Conservation (phyloP, 2,888 invertebrate species). For the Serripes groenlandicus region DNA sequence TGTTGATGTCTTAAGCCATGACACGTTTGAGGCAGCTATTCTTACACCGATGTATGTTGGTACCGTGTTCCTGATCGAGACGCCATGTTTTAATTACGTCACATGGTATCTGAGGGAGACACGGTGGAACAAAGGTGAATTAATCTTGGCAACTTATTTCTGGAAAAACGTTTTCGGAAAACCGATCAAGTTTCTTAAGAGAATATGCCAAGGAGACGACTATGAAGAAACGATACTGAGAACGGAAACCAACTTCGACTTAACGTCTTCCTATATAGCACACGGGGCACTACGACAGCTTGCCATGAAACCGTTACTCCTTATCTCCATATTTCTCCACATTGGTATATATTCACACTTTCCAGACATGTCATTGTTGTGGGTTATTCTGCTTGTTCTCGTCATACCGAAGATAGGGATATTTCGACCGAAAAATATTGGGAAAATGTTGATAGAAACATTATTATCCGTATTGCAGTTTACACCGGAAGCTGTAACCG, state of each 20-base stretch:
- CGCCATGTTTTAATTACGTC: slow-evolving; percentile 79
- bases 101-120: slow-evolving; percentile 81
- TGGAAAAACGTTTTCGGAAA: slow-evolving; percentile 76
- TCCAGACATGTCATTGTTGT: slow-evolving; percentile 72
- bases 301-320: slow-evolving; percentile 79
- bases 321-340: slow-evolving; percentile 77
- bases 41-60: slow-evolving; percentile 77
- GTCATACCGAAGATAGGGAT: slow-evolving; percentile 80
- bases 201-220: slow-evolving; percentile 70
- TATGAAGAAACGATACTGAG: slow-evolving; percentile 76
- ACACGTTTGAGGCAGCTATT: slow-evolving; percentile 81
- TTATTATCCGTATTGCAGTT: slow-evolving; percentile 79
- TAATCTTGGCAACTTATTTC: slow-evolving; percentile 79
- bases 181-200: slow-evolving; percentile 76
- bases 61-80: slow-evolving; percentile 73
- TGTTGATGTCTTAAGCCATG: slow-evolving; percentile 82
- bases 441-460: slow-evolving; percentile 76
- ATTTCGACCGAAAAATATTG: slow-evolving; percentile 71
- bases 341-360: slow-evolving; percentile 70
- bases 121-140: slow-evolving; percentile 81
- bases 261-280: slow-evolving; percentile 79
- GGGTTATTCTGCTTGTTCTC: slow-evolving; percentile 77
- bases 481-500: slow-evolving; percentile 81
- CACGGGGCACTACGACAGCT: slow-evolving; percentile 79
- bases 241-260: slow-evolving; percentile 76